Base-by-base conservation (phyloP, 2,113 vertebrate genomes). In the Alligator mississippiensis region DNA sequence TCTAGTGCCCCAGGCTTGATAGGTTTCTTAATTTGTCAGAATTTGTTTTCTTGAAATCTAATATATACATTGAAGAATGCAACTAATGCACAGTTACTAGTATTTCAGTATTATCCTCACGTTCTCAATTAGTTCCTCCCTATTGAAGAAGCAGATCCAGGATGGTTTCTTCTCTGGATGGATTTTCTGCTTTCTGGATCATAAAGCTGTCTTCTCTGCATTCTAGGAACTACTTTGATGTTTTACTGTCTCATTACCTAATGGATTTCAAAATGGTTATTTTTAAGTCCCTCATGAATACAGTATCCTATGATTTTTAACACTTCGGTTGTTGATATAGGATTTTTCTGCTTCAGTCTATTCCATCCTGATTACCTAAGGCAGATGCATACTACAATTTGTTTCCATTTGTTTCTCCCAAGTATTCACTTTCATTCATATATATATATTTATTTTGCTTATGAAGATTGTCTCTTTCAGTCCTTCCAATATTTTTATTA, bases 141-240 rank as follows among this genome's bases (percentile, higher is more conserved):
- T 87, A 7, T 61, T 96, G 93, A 94, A 93, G 90, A 95, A 92
- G 84, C 57, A 92, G 91, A 85, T 83, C 54, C 91, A 91, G 88
- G 86, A 90, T 91, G 88, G 84, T 90, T 96, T 97, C 93, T 93
- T 79, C 90, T 95, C 74, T 93, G 70, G 90, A 93, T 94, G 28
- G 88, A 89, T 96, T 96, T 96, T 94, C 93, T 93, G 15, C 93
- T 96, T 96, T 97, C 94, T 95, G 95, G 86, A 89, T 96, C 93
- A 94, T 96, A 95, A 96, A 96, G 84, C 95, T 97, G 91, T 96
- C 95, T 94, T 89, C 77, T 87, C 88, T 82, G 89, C 90, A 90
- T 93, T 97, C 94, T 89, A 95, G 84, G 94, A 96, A 91, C 90
- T 90, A 93, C 68, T 92, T 93, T 61, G 59, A 77, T 93, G 82